Percentiles rank a stretch among this genome's conserved stretches.
phyloP scores from a whole-genome alignment of 1,140 invertebrate species.

The Thaumetopoea pityocampa region DNA sequence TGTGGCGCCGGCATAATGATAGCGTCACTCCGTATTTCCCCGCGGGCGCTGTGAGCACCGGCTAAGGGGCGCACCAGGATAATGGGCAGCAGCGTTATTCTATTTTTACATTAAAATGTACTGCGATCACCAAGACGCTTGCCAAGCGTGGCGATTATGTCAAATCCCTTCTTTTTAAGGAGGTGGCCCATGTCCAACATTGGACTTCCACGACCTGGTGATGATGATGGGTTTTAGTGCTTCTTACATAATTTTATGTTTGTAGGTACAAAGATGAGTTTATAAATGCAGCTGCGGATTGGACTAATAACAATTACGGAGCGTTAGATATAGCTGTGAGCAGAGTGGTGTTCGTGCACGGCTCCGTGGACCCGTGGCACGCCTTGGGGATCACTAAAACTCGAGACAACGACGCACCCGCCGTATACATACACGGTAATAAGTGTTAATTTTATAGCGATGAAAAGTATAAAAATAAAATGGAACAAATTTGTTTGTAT shows the following conservation, averaged over 20 bases:
- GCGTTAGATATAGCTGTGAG: slow-evolving; percentile 82
- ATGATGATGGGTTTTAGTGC: too few species aligned
- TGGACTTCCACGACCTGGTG: too few species aligned
- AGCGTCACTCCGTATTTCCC: too few species aligned
- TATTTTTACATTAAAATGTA: too few species aligned
- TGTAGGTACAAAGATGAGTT: slow-evolving; percentile 78
- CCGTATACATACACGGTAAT: slow-evolving; percentile 84
- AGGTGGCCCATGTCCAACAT: too few species aligned
- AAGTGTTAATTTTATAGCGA: slow-evolving; percentile 5
- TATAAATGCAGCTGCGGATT: slow-evolving; percentile 78
- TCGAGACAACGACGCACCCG: slow-evolving; percentile 76
- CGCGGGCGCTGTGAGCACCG: too few species aligned
- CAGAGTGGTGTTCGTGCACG: slow-evolving; percentile 92
- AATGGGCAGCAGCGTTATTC: too few species aligned
- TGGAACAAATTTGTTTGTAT: background rate
- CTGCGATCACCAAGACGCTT: too few species aligned
- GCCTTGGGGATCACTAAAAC: slow-evolving; percentile 84
- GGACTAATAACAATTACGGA: slow-evolving; percentile 90
- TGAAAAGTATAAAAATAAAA: background rate
- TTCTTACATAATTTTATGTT: slow-evolving; percentile 16
- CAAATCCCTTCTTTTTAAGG: too few species aligned
- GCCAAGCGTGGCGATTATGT: too few species aligned
- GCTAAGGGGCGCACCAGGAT: too few species aligned
- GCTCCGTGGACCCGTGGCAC: slow-evolving; percentile 96
- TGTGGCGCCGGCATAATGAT: too few species aligned